These are phyloP conservation scores for Leptobrachium ailaonicum DNA, from an alignment of 2,113 vertebrate species.

Conservation along the genomic window DNA sequence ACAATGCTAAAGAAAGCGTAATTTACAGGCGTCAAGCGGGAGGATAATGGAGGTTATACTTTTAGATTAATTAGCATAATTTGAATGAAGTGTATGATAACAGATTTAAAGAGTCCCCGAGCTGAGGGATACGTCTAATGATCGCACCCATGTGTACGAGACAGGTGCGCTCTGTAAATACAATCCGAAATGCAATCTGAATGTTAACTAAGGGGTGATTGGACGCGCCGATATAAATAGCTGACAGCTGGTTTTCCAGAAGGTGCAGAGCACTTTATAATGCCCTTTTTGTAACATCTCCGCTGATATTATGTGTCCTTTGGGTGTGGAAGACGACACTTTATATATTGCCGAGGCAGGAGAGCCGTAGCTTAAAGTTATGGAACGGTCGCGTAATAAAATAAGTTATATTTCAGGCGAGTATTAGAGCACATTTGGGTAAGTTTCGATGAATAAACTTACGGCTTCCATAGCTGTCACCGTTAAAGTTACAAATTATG, in stretches of 20 bases:
- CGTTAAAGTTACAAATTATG: too few relatives aligned
- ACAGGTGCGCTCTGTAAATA: constrained; percentile 70
- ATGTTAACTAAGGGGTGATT: constrained; percentile 67
- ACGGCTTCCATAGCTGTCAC: too few relatives aligned
- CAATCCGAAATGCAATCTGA: constrained; percentile 69
- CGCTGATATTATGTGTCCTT: constrained; percentile 52
- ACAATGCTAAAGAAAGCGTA: constrained; percentile 31
- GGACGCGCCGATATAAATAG: constrained; percentile 78
- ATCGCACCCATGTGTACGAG: constrained; percentile 57
- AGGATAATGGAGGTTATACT: constrained; percentile 35
- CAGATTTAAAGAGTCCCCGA: constrained; percentile 52
- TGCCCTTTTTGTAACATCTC: constrained; percentile 57
- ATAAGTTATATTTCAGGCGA: too few relatives aligned
- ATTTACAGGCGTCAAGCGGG: constrained; percentile 26
- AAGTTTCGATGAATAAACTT: too few relatives aligned
- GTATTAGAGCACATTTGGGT: too few relatives aligned
- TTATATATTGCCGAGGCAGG: constrained; percentile 69
- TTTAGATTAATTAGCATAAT: constrained; percentile 47
- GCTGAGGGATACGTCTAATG: constrained; percentile 52
- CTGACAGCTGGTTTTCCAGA: constrained; percentile 78
- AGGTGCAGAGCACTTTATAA: constrained; percentile 62
- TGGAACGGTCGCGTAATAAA: neutral
- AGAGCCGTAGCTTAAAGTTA: constrained; percentile 64
- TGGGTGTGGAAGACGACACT: constrained; percentile 61
- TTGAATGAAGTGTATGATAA: constrained; percentile 46